Conservation (phyloP, 2,113 vertebrate species). For the Malurus elegans region DNA sequence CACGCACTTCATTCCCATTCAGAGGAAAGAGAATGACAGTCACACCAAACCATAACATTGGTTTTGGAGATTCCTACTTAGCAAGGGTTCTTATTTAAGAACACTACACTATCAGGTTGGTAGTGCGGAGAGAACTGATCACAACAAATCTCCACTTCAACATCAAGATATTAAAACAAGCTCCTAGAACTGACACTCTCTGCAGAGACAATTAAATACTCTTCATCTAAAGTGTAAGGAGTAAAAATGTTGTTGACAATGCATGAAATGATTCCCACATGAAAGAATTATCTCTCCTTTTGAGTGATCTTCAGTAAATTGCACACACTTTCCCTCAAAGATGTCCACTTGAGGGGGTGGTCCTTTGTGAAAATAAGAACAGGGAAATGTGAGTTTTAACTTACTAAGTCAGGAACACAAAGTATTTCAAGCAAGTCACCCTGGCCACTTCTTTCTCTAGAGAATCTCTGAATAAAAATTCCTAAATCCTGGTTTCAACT, state of each 20-base stretch:
- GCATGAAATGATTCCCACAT: background rate
- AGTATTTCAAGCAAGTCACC: background rate
- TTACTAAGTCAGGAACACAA: background rate
- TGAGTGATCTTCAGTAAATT: background rate
- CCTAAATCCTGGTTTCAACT: background rate
- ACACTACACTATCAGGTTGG: background rate
- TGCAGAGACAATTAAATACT: background rate
- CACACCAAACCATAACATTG: background rate
- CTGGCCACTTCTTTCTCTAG: background rate
- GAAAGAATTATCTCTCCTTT: background rate
- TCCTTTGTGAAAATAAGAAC: background rate
- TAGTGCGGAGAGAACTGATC: background rate
- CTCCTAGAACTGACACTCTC: background rate
- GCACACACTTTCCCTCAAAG: background rate
- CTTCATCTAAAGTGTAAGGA: background rate
- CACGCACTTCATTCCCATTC: background rate
- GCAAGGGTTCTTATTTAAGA: background rate
- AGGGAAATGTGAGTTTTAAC: background rate
- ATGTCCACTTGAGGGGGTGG: accelerated
- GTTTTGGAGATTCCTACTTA: background rate
- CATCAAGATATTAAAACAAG: background rate
- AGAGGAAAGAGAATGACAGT: background rate
- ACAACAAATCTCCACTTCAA: background rate
- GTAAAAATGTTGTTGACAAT: background rate
- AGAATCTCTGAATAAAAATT: background rate